Conservation (phyloP, 2,888 invertebrate species). For the Ochlodes sylvanus region DNA sequence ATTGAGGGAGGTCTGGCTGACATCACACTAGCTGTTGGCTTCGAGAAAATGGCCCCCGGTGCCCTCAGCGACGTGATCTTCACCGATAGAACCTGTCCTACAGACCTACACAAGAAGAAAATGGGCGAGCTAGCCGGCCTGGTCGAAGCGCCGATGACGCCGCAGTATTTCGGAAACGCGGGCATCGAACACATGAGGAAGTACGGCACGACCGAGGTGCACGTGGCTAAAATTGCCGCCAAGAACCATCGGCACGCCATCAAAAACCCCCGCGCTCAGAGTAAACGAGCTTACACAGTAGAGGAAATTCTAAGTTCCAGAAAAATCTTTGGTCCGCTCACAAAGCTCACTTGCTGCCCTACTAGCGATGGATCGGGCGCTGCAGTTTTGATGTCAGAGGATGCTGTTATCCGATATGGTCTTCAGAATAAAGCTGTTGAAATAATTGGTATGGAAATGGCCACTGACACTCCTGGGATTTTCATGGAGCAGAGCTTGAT, state of each 20-base stretch:
- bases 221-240: constrained; percentile 98
- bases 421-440: constrained; percentile 95
- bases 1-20: constrained; percentile 95
- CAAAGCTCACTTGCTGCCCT: constrained; percentile 98
- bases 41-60: constrained; percentile 99
- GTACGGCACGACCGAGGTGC: constrained; percentile 96
- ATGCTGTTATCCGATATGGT: constrained; percentile 93
- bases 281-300: constrained; percentile 94
- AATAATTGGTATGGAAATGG: constrained; percentile 98
- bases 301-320: constrained; percentile 96
- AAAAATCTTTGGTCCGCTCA: constrained; percentile 95
- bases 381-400: constrained; percentile 95
- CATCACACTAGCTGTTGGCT: constrained; percentile 96
- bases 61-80: constrained; percentile 91
- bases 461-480: constrained; percentile 94
- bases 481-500: constrained; percentile 91
- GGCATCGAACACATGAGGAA: constrained; percentile 98
- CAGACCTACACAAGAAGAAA: constrained; percentile 94
- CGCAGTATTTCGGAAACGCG: constrained; percentile 98
- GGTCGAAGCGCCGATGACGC: constrained; percentile 90
- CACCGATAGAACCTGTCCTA: constrained; percentile 93
- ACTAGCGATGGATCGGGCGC: constrained; percentile 99
- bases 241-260: constrained; percentile 99
- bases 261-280: constrained; percentile 99
- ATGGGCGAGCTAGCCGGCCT: constrained; percentile 92